Evolutionary conservation across 1,140 invertebrate species (phyloP).

Genomic region (Drosophila sproati): DNA sequence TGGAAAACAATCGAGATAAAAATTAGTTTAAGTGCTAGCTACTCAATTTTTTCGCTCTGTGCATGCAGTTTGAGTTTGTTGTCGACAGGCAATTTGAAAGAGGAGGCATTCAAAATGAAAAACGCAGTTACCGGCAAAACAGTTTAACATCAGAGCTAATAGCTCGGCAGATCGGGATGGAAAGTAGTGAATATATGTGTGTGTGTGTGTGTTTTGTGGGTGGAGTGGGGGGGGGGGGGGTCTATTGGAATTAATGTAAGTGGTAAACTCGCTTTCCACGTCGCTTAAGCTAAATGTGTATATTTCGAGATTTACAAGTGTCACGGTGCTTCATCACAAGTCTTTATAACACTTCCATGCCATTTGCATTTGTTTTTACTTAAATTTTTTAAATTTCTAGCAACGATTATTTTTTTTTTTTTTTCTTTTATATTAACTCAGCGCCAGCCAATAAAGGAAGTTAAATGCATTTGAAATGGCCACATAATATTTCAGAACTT

Average conservation of each 20-base stretch:
- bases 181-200: too few species aligned
- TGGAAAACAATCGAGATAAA: too few species aligned
- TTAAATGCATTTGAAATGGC: too few species aligned
- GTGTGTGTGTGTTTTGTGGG: too few species aligned
- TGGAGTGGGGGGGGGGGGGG: not conserved
- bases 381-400: not conserved
- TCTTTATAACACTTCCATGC: constrained; percentile 8
- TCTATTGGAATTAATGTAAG: not conserved
- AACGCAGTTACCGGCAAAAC: constrained; percentile 6
- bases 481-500: too few species aligned
- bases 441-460: too few species aligned
- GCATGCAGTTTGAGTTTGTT: constrained; percentile 67
- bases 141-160: constrained; percentile 4
- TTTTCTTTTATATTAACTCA: too few species aligned
- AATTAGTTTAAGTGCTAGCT: too few species aligned
- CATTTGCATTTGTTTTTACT: constrained; percentile 4
- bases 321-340: constrained; percentile 3
- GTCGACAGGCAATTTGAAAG: constrained; percentile 85
- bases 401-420: constrained; percentile 6
- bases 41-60: constrained; percentile 66
- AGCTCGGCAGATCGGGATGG: too few species aligned
- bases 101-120: constrained; percentile 18
- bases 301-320: too few species aligned
- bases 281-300: too few species aligned
- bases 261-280: constrained; percentile 38